A percentile compares a stretch with the other conserved stretches of the same genome.
These are phyloP conservation scores for Cerastoderma edule DNA, from an alignment of 2,888 invertebrate species.

Conservation along the genomic window DNA sequence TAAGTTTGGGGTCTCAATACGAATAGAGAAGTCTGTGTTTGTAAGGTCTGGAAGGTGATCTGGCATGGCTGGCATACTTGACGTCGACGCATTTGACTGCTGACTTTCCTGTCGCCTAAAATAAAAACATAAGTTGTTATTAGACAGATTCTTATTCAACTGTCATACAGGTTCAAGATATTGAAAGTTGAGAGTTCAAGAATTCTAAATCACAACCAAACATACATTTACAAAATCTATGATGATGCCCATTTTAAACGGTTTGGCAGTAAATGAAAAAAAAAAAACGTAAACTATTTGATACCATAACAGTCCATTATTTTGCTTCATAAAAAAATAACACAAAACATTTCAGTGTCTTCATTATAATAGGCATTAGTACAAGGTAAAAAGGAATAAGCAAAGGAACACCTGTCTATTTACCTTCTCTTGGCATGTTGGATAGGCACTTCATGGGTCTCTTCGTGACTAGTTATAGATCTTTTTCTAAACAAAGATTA, in stretches of 20 bases:
- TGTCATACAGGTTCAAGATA: not conserved
- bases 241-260: too few species aligned
- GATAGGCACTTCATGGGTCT: constrained; percentile 54
- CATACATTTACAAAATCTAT: too few species aligned
- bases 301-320: too few species aligned
- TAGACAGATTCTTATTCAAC: not conserved
- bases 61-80: constrained; percentile 71
- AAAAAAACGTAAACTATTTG: too few species aligned
- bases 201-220: too few species aligned
- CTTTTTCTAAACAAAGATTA: constrained; percentile 59
- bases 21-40: constrained; percentile 59
- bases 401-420: not conserved
- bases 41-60: constrained; percentile 73
- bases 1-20: constrained; percentile 64
- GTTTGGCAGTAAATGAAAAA: too few species aligned
- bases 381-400: too few species aligned
- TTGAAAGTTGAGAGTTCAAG: not conserved
- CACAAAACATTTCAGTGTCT: too few species aligned
- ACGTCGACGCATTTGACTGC: constrained; percentile 73
- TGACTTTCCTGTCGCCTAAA: constrained; percentile 76
- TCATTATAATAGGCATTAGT: too few species aligned
- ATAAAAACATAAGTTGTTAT: constrained; percentile 11
- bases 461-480: constrained; percentile 61
- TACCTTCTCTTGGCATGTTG: constrained; percentile 75
- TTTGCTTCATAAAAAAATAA: too few species aligned